Evolutionary conservation across 2,113 vertebrate species (phyloP).

Genomic region (Hippocampus comes): DNA sequence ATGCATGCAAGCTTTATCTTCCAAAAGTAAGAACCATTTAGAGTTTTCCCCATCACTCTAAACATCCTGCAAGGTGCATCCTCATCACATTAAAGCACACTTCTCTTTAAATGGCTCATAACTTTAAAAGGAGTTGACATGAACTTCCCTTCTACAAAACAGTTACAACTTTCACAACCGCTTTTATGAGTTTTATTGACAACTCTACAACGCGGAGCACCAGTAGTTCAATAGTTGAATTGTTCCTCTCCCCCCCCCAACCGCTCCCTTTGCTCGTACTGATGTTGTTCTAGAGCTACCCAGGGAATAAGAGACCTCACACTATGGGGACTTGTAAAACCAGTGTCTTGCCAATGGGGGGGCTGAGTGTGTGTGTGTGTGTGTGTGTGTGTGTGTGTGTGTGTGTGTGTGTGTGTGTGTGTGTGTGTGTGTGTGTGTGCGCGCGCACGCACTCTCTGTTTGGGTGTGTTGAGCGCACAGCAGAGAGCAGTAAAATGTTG

Average conservation of each 20-base stretch:
- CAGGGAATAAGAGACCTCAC: constrained; percentile 67
- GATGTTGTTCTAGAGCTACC: constrained; percentile 64
- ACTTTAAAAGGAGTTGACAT: constrained; percentile 68
- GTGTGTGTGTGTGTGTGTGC: constrained; percentile 22
- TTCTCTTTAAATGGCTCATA: constrained; percentile 69
- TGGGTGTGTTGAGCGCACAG: constrained; percentile 50
- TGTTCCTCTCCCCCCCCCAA: constrained; percentile 40
- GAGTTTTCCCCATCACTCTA: constrained; percentile 53
- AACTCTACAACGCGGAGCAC: constrained; percentile 35
- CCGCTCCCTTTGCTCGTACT: constrained; percentile 23
- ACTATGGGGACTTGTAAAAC: constrained; percentile 72
- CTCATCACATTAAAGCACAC: constrained; percentile 56
- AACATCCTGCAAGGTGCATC: constrained; percentile 65
- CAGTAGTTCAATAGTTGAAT: constrained; percentile 55
- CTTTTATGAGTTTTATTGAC: constrained; percentile 69
- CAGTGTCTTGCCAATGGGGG: constrained; percentile 67
- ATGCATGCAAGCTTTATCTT: not conserved
- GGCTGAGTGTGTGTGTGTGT: constrained; percentile 34
- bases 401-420: constrained; percentile 17
- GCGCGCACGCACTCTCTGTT: constrained; percentile 31
- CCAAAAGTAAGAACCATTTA: constrained; percentile 48
- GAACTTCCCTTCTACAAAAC: constrained; percentile 67
- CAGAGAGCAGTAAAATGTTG: constrained; percentile 69
- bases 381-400: constrained; percentile 16
- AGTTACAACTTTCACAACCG: constrained; percentile 65